phyloP scores from a whole-genome alignment of 2,113 vertebrate genomes.

The Oplegnathus fasciatus region DNA sequence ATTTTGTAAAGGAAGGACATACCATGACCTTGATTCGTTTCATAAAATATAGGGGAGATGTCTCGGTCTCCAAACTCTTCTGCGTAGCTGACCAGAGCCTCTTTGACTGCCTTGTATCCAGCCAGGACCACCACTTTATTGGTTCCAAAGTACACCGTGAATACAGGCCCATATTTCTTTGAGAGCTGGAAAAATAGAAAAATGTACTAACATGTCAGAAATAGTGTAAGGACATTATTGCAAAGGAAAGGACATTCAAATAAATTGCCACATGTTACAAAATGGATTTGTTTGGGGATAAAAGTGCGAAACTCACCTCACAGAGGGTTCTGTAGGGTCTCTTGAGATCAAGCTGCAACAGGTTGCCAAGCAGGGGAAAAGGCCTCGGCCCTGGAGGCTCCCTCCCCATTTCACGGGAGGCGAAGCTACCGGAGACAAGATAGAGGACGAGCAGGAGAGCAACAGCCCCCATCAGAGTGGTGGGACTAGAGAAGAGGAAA shows the following conservation, averaged over 20 bases:
- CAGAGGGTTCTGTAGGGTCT: constrained; percentile 64
- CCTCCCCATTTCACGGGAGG: background rate
- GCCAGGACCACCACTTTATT: constrained; percentile 86
- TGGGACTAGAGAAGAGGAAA: constrained; percentile 34
- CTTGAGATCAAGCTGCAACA: constrained; percentile 78
- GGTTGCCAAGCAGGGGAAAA: constrained; percentile 79
- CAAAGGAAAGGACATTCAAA: background rate
- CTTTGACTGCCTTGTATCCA: constrained; percentile 86
- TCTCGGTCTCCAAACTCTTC: constrained; percentile 87
- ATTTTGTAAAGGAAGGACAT: constrained; percentile 17
- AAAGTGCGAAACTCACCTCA: constrained; percentile 50
- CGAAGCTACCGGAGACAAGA: constrained; percentile 27
- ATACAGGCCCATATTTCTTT: constrained; percentile 86
- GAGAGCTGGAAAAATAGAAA: constrained; percentile 81
- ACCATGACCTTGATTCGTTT: constrained; percentile 82
- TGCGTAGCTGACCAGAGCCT: constrained; percentile 84
- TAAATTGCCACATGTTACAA: background rate
- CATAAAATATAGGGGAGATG: constrained; percentile 80
- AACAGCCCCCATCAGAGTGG: constrained; percentile 52
- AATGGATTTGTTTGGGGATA: background rate
- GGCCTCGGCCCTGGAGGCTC: constrained; percentile 80
- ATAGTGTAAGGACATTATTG: background rate
- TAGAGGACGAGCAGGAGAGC: constrained; percentile 61
- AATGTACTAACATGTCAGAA: background rate
- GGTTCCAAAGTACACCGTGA: constrained; percentile 86